A percentile compares a stretch with the other conserved stretches of the same genome.
These are phyloP conservation scores for Adelognathus sp. DNA, from an alignment of 2,888 invertebrate species.

Conservation along the genomic window DNA sequence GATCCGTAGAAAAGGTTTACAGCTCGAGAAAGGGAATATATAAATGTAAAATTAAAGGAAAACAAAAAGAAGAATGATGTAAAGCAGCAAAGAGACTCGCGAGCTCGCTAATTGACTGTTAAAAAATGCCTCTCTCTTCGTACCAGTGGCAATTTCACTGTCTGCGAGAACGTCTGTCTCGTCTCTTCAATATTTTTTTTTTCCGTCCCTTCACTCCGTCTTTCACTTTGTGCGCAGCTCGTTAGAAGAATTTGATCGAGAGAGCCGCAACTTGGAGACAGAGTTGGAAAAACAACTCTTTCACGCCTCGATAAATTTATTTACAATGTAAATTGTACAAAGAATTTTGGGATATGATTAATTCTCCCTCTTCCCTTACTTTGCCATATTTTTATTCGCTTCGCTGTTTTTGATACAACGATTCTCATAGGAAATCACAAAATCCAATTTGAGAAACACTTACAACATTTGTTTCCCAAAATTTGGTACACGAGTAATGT, in stretches of 20 bases:
- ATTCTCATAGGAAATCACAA: no score
- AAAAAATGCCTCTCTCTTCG: constrained; percentile 54
- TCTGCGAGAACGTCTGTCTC: constrained; percentile 17
- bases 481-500: no score
- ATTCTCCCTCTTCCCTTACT: constrained; percentile 15
- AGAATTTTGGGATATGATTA: not conserved
- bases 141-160: constrained; percentile 41
- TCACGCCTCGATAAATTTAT: not conserved
- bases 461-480: no score
- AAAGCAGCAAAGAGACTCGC: constrained; percentile 45
- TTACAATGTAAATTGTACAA: not conserved
- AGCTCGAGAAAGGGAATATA: constrained; percentile 5
- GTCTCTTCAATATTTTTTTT: constrained; percentile 10
- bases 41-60: not conserved
- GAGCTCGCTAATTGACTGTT: constrained; percentile 58
- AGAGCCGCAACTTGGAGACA: not conserved
- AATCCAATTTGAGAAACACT: no score
- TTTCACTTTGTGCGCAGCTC: constrained; percentile 31
- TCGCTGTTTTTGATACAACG: no score
- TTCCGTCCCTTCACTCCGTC: not conserved
- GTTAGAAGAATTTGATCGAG: constrained; percentile 47
- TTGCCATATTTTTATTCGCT: not conserved
- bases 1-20: constrained; percentile 24
- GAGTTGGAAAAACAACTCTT: not conserved
- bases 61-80: not conserved